Conservation (phyloP, 2,113 vertebrate species). For the Nothoprocta pentlandii region DNA sequence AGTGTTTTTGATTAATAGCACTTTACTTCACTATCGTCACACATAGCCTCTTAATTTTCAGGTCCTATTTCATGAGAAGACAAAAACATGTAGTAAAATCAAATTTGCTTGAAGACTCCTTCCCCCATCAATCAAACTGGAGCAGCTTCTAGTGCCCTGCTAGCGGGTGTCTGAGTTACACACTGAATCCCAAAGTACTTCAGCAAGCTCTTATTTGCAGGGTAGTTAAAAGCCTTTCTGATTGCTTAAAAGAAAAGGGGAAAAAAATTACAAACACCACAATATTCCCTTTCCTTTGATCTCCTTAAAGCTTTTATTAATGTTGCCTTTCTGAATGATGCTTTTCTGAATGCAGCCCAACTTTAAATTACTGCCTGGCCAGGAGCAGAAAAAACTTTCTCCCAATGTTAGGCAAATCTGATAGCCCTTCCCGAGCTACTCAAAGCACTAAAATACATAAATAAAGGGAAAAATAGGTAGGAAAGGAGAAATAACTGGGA, state of each 20-base stretch:
- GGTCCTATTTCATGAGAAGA: neutral
- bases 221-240: neutral
- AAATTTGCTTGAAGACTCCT: conserved; percentile 44
- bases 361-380: neutral
- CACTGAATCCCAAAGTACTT: neutral
- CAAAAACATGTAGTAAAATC: neutral
- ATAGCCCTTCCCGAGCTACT: neutral
- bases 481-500: neutral
- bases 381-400: neutral
- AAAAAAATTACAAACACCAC: neutral
- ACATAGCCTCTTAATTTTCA: conserved; percentile 28
- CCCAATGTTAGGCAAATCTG: neutral
- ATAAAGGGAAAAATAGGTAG: neutral
- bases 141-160: neutral
- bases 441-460: neutral
- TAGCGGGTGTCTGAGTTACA: conserved; percentile 10
- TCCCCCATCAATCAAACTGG: conserved; percentile 37
- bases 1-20: conserved; percentile 65
- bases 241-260: neutral
- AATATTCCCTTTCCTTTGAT: neutral
- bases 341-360: neutral
- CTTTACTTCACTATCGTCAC: conserved; percentile 24
- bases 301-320: neutral
- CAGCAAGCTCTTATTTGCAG: neutral
- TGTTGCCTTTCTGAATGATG: neutral